Percentiles rank a stretch among this genome's conserved stretches.
Conservation (phyloP, 2,888 invertebrate species). For the Coecobrya sp. region DNA sequence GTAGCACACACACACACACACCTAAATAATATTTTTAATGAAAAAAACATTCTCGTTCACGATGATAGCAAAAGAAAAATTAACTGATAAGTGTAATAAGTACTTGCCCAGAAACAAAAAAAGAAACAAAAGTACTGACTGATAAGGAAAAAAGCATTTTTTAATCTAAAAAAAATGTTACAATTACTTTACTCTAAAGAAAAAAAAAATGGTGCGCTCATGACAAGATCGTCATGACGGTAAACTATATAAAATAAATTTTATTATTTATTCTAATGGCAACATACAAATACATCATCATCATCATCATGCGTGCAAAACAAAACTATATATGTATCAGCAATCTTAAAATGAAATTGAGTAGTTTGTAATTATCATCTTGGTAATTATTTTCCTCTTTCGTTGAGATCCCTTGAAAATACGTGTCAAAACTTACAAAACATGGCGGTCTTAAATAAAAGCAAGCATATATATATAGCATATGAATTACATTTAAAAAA, state of each 20-base stretch:
- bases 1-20: constrained; percentile 4
- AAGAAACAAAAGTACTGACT: constrained; percentile 80
- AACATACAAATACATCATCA: neutral
- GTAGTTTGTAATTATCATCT: neutral
- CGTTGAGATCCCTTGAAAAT: constrained; percentile 47
- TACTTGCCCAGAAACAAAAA: constrained; percentile 75
- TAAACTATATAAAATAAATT: neutral
- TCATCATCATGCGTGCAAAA: constrained; percentile 3
- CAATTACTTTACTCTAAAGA: constrained; percentile 5
- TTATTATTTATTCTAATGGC: constrained; percentile 4
- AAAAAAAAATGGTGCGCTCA: no score
- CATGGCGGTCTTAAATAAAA: constrained; percentile 58
- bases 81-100: constrained; percentile 41
- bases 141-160: constrained; percentile 65
- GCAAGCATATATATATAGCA: constrained; percentile 39
- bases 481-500: neutral
- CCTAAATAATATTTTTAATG: constrained; percentile 49
- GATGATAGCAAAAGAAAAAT: neutral
- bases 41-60: constrained; percentile 38
- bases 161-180: constrained; percentile 33
- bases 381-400: constrained; percentile 11
- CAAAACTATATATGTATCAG: neutral
- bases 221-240: neutral
- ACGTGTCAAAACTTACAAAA: constrained; percentile 64
- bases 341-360: constrained; percentile 1